These are phyloP conservation scores for Hucho hucho DNA, from an alignment of 2,113 vertebrate genomes.

Conservation along the genomic window DNA sequence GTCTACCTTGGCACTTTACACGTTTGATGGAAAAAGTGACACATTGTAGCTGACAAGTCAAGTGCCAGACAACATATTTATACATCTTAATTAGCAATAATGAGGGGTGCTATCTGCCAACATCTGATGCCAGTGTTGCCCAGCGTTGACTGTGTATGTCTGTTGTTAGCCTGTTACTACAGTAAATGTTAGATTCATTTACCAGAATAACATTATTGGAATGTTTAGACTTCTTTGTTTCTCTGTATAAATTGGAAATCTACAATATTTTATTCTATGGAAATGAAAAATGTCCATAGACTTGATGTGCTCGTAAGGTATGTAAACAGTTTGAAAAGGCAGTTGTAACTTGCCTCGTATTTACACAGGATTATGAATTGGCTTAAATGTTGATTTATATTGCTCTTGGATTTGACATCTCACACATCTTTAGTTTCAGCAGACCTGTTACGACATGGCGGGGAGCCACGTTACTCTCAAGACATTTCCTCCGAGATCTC, in stretches of 20 bases:
- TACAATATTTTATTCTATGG: too few relatives aligned
- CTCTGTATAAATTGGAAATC: too few relatives aligned
- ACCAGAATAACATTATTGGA: constrained; percentile 26
- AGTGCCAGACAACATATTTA: constrained; percentile 69
- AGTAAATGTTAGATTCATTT: constrained; percentile 24
- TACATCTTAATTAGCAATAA: constrained; percentile 72
- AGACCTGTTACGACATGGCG: constrained; percentile 82
- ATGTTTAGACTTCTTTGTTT: neutral
- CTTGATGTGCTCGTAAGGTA: neutral
- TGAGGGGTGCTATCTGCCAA: constrained; percentile 54
- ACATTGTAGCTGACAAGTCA: constrained; percentile 53
- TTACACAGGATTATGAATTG: constrained; percentile 75
- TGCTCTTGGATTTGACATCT: constrained; percentile 69
- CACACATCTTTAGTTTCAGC: constrained; percentile 72
- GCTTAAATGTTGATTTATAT: constrained; percentile 59
- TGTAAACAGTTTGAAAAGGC: constrained; percentile 35
- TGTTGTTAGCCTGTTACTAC: constrained; percentile 55
- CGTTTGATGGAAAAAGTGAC: constrained; percentile 52
- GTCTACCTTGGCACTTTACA: constrained; percentile 66
- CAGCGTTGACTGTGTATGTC: constrained; percentile 47
- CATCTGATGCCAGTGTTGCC: constrained; percentile 54
- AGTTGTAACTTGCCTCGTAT: constrained; percentile 77
- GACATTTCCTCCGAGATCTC: constrained; percentile 58
- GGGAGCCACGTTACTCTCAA: constrained; percentile 58
- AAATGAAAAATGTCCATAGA: neutral